Evolutionary conservation across 2,797 vertebrate genomes (phyloP).

Genomic region (Gymnoscopelus microlampas): DNA sequence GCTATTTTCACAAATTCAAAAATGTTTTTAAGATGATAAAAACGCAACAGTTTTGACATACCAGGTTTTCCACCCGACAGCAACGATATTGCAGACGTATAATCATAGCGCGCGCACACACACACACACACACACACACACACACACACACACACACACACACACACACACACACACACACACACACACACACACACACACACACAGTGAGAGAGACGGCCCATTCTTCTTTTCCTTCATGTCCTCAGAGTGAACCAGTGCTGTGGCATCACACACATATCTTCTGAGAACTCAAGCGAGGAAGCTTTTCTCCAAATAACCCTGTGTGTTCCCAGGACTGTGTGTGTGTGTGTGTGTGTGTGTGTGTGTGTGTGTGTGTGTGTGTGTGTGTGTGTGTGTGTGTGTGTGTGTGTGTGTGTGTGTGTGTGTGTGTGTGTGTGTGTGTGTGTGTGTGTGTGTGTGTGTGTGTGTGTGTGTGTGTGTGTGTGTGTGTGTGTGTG

Average conservation of each 20-base stretch:
- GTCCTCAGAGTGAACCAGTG: constrained; percentile 47
- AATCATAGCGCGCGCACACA: neutral
- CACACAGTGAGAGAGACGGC: constrained; percentile 41
- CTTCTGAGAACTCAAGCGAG: constrained; percentile 37
- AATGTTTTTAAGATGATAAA: no score
- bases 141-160: neutral
- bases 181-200: constrained; percentile 16
- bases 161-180: neutral
- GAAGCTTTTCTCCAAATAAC: constrained; percentile 58
- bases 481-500: neutral
- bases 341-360: constrained; percentile 7
- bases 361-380: constrained; percentile 5
- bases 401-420: no score
- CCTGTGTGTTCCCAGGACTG: constrained; percentile 26
- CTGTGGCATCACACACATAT: constrained; percentile 24
- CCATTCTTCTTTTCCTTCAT: constrained; percentile 42
- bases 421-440: no score
- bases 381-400: constrained; percentile 5
- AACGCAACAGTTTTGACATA: no score
- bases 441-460: no score
- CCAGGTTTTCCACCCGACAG: no score
- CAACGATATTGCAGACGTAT: no score
- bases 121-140: neutral
- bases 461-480: no score
- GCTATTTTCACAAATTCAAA: no score